These are phyloP conservation scores for Pseudomyrmex sp. DNA, from an alignment of 1,140 invertebrate genomes.

Conservation along the genomic window DNA sequence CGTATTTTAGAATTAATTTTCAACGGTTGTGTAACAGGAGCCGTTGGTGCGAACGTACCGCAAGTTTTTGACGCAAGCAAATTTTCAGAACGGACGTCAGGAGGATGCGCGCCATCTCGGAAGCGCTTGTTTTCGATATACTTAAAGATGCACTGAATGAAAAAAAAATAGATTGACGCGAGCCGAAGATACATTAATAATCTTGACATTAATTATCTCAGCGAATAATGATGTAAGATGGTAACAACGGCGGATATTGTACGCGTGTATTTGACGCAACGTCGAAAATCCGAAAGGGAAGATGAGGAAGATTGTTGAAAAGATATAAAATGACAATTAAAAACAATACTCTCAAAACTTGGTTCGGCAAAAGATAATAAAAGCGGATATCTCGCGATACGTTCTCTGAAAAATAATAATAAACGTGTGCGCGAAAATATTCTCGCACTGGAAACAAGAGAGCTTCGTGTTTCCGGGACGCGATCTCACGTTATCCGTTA, in stretches of 20 bases:
- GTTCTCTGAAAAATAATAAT: constrained; percentile 25
- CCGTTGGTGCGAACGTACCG: neutral
- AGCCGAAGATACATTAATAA: neutral
- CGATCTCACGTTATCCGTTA: neutral
- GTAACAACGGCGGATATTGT: neutral
- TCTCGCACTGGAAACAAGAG: constrained; percentile 16
- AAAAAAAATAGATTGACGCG: too few relatives aligned
- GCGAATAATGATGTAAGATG: neutral
- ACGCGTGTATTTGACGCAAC: neutral
- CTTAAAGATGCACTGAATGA: neutral
- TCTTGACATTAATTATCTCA: neutral
- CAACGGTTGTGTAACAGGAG: neutral
- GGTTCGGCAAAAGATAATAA: constrained; percentile 23
- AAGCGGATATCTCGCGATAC: neutral
- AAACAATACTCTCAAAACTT: constrained; percentile 19
- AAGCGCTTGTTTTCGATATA: neutral
- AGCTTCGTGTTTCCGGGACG: constrained; percentile 30
- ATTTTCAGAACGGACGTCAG: neutral
- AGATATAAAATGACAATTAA: neutral
- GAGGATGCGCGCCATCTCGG: neutral
- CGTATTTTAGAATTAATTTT: constrained; percentile 46
- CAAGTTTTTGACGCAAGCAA: neutral
- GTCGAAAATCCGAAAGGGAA: neutral
- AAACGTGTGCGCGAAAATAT: constrained; percentile 41
- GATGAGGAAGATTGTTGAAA: constrained; percentile 15